Base-by-base conservation (phyloP, 2,888 invertebrate species). In the Sycophila texana region DNA sequence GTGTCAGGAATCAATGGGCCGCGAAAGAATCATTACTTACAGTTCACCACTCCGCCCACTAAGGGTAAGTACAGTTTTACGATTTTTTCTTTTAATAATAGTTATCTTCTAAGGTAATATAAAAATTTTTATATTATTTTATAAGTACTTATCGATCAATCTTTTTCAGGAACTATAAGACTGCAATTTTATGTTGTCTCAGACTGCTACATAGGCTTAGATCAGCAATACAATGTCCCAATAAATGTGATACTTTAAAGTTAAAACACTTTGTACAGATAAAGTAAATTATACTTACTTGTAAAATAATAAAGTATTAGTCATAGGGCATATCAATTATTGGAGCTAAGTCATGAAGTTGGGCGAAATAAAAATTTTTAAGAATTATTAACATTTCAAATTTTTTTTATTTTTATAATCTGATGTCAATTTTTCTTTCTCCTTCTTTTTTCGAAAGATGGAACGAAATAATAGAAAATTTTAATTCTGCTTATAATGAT, bases 121-220 rank as follows among this genome's bases (percentile, higher is more conserved):
- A 16, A 47, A 12, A n/a, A 12, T 47, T 39, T 13, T 30, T 5
- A 26, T 67, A 51, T 13, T 66, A 1, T n/a, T 63, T n/a, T 57
- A 53, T 49, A 12, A 55, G 4, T 72, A 47, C 39, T 67, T 13
- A 26, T 2, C n/a, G 4, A 67, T 14, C 12, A 13, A 30, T 30
- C 67, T 80, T 76, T 81, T 84, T 86, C 81, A 94, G 97, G 97
- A 51, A 93, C 94, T n/a, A 92, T 94, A 65, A 93, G 94, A 82
- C 94, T 97, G 88, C 95, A 95, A 0, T 89, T 98, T 26, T 98
- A 96, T 89, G 89, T 99, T 73, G 93, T 98, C 92, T 98, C 98
- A 66, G 99, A 99, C 91, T 95, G 95, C 81, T 98, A 98, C 87
- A 92, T 99, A 83, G 98, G 98, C 1, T 91, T 98, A 47, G 99